Evolutionary conservation across 92 coral and sea anemone genomes (phyloP).

Genomic region (Heliopora coerulea): DNA sequence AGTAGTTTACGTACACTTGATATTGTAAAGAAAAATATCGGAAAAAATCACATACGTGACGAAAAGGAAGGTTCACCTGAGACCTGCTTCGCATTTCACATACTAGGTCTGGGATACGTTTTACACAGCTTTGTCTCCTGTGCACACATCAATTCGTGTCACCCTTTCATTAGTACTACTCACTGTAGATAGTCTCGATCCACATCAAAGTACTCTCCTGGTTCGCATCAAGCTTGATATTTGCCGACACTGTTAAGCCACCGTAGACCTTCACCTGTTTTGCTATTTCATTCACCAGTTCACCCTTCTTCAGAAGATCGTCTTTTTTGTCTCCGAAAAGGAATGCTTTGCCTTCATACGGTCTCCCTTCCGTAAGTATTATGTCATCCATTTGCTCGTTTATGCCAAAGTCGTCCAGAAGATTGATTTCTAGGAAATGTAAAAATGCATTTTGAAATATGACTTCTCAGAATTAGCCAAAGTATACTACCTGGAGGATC

Average conservation of each 20-base stretch:
- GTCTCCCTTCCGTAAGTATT: conserved; percentile 44
- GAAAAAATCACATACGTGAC: too few species aligned
- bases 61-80: too few species aligned
- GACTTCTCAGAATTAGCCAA: too few species aligned
- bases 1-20: too few species aligned
- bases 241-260: conserved; percentile 59
- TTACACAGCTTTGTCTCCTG: too few species aligned
- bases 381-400: conserved; percentile 45
- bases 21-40: too few species aligned
- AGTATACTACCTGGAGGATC: too few species aligned
- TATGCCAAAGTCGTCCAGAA: conserved; percentile 56
- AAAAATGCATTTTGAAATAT: too few species aligned
- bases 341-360: conserved; percentile 62
- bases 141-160: too few species aligned
- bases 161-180: background rate
- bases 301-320: conserved; percentile 39
- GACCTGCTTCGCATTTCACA: too few species aligned
- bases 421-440: conserved; percentile 58
- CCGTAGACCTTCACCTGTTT: conserved; percentile 37
- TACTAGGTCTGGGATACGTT: too few species aligned
- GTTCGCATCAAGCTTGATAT: conserved; percentile 52
- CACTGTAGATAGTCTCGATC: conserved; percentile 53
- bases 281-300: conserved; percentile 49
- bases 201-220: conserved; percentile 63
- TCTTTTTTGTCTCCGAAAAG: conserved; percentile 45